Evolutionary conservation across 2,113 vertebrate species (phyloP).

Genomic region (Aspidoscelis tigris): DNA sequence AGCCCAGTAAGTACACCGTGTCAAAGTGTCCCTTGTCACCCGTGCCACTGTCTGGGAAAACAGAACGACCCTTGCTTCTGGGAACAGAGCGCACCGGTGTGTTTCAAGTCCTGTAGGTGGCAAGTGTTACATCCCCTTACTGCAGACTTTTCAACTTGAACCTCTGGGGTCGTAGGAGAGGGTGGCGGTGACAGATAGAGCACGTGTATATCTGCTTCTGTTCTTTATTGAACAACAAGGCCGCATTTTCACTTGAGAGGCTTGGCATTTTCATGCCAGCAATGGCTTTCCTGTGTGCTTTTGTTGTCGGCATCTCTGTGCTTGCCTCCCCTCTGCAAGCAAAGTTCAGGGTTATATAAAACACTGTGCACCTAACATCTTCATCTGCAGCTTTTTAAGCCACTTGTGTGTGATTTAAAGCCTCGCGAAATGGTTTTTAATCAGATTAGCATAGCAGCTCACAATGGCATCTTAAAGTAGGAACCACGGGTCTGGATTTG

Average conservation of each 20-base stretch:
- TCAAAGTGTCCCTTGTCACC: not conserved
- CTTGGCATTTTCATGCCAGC: not conserved
- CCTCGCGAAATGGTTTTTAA: conserved; percentile 15
- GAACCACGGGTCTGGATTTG: not conserved
- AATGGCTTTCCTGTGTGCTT: not conserved
- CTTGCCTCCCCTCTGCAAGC: not conserved
- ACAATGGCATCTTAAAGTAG: not conserved
- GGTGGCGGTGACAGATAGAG: no score
- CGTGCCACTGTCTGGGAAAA: not conserved
- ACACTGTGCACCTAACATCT: not conserved
- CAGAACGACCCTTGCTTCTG: not conserved
- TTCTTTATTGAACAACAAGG: no score
- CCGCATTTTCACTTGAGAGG: no score
- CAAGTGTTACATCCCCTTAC: not conserved
- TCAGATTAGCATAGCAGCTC: not conserved
- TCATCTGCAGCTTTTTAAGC: not conserved
- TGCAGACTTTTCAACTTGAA: not conserved
- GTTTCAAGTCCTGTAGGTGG: not conserved
- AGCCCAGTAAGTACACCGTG: not conserved
- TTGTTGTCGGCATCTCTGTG: not conserved
- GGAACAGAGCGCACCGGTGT: not conserved
- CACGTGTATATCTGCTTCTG: no score
- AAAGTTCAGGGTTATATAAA: not conserved
- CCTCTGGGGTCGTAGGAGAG: not conserved
- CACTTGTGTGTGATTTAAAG: not conserved